Percentiles rank a stretch among this genome's conserved stretches.
phyloP scores from a whole-genome alignment of 2,113 vertebrate species.

The Hystrix brachyura region DNA sequence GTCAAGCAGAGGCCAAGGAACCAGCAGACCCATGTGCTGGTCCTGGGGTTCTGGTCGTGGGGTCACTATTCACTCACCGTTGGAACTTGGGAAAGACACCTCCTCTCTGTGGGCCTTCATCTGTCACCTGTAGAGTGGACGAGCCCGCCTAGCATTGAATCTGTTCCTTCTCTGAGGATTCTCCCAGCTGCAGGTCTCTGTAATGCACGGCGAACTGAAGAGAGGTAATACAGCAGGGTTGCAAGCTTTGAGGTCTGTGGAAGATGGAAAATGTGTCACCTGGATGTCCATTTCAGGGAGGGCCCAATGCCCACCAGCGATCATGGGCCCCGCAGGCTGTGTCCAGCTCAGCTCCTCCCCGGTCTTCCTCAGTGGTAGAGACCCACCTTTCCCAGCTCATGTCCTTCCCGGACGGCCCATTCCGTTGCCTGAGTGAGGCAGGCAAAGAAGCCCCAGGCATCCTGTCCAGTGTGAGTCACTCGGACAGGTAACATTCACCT shows the following conservation, averaged over 20 bases:
- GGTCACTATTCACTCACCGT: not conserved
- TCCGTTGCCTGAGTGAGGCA: not conserved
- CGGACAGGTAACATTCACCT: not conserved
- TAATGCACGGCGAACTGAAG: too few species aligned
- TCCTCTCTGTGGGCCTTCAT: not conserved
- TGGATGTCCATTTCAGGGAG: not conserved
- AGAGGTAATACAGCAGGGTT: not conserved
- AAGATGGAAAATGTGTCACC: not conserved
- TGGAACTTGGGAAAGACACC: conserved; percentile 23
- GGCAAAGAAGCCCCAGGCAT: not conserved
- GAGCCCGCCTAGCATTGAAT: too few species aligned
- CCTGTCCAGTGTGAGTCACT: not conserved
- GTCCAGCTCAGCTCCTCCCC: not conserved
- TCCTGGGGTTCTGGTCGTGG: not conserved
- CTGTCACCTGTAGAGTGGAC: not conserved
- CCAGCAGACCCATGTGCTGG: not conserved
- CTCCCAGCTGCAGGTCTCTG: not conserved
- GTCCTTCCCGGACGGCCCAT: not conserved
- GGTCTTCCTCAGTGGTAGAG: not conserved
- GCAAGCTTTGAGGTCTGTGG: not conserved
- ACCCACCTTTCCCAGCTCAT: not conserved
- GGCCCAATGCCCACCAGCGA: not conserved
- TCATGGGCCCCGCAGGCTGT: not conserved
- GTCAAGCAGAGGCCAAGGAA: not conserved
- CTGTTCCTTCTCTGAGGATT: not conserved